Percentiles rank a stretch among this genome's conserved stretches.
Conservation (phyloP, 2,888 invertebrate species). For the Corythucha ciliata region DNA sequence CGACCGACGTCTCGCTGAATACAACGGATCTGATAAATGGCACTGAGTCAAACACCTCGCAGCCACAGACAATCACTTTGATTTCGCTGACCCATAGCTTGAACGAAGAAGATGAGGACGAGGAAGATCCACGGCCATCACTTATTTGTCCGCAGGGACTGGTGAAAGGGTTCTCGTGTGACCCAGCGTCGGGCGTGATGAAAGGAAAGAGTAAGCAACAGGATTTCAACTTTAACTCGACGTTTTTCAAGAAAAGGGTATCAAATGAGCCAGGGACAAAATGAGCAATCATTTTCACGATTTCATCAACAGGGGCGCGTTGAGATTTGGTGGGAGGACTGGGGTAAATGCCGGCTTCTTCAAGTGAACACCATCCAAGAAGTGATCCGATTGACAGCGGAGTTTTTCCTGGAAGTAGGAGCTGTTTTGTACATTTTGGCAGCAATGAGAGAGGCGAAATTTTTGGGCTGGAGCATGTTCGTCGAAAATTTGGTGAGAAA, state of each 20-base stretch:
- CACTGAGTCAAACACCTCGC: conserved; percentile 1
- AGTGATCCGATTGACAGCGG: conserved; percentile 64
- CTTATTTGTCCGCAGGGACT: conserved; percentile 17
- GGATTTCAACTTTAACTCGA: conserved; percentile 17
- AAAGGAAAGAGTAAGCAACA: conserved; percentile 21
- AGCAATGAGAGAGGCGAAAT: conserved; percentile 77
- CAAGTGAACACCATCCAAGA: conserved; percentile 51
- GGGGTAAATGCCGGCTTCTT: conserved; percentile 63
- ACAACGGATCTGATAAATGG: conserved; percentile 4
- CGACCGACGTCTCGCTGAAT: conserved; percentile 4
- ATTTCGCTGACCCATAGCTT: no score
- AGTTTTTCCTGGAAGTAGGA: conserved; percentile 69
- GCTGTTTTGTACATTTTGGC: conserved; percentile 75
- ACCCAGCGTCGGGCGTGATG: conserved; percentile 18
- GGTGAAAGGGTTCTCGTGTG: conserved; percentile 3
- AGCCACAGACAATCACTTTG: no score
- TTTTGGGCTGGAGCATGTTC: conserved; percentile 88
- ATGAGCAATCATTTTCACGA: not conserved
- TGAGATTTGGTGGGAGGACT: conserved; percentile 57
- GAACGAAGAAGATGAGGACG: not conserved
- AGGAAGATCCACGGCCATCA: not conserved
- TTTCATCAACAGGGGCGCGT: conserved; percentile 16
- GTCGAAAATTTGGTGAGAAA: conserved; percentile 78
- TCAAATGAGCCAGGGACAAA: no score
- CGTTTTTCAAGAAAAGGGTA: no score